Percentiles rank a stretch among this genome's conserved stretches.
These are phyloP conservation scores for Cichladusa arquata DNA, from an alignment of 2,113 vertebrate genomes.

Conservation along the genomic window DNA sequence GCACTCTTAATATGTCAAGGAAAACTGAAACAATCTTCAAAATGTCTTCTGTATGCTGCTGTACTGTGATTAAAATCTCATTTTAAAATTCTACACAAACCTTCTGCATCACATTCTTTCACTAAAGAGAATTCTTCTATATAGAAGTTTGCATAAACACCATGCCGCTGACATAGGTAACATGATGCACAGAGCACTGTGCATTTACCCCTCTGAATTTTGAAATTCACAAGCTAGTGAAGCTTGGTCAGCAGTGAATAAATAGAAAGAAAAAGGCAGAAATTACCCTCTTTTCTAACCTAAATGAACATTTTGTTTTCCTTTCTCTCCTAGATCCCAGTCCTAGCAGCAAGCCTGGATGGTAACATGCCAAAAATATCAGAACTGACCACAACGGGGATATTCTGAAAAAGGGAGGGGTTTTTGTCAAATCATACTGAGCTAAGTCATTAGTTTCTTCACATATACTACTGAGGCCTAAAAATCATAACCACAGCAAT, in stretches of 20 bases:
- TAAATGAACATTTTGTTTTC: not conserved
- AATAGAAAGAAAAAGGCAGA: not conserved
- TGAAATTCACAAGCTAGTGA: not conserved
- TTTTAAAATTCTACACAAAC: not conserved
- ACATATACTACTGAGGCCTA: not conserved
- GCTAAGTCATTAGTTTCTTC: not conserved
- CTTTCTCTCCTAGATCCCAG: not conserved
- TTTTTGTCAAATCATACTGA: not conserved
- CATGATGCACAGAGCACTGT: not conserved
- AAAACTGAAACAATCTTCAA: not conserved
- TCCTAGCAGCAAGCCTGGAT: not conserved
- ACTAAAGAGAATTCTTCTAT: not conserved
- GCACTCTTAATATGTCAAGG: not conserved
- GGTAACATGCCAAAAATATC: not conserved
- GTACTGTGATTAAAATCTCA: not conserved
- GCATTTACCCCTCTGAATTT: not conserved
- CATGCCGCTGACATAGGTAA: not conserved
- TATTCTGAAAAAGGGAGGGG: not conserved
- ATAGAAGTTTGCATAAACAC: not conserved
- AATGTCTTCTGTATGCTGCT: not conserved
- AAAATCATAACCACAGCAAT: not conserved
- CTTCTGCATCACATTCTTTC: not conserved
- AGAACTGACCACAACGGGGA: not conserved
- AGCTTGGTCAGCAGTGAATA: not conserved
- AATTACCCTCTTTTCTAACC: not conserved